phyloP scores from a whole-genome alignment of 2,888 invertebrate species.

The Hermaeophaga mercurialis region DNA sequence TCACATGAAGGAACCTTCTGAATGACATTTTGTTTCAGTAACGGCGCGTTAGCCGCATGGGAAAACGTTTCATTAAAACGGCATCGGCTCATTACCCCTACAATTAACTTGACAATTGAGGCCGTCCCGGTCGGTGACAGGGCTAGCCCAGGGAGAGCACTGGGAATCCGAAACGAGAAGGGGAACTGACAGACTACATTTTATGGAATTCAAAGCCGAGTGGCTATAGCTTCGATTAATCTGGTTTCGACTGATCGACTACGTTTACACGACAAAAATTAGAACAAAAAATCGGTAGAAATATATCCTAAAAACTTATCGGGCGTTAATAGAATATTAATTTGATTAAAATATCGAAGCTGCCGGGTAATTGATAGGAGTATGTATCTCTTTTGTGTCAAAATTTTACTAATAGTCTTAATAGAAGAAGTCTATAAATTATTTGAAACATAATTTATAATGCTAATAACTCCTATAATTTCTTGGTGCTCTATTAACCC shows the following conservation, averaged over 20 bases:
- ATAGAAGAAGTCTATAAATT: too few relatives aligned
- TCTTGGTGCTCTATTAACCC: too few relatives aligned
- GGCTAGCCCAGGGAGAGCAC: background rate
- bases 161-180: background rate
- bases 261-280: background rate
- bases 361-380: too few relatives aligned
- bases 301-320: too few relatives aligned
- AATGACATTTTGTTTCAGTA: conserved; percentile 11
- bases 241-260: background rate
- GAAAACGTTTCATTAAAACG: conserved; percentile 44
- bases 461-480: too few relatives aligned
- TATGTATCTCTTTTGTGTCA: too few relatives aligned
- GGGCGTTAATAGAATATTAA: too few relatives aligned
- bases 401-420: too few relatives aligned
- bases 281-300: too few relatives aligned
- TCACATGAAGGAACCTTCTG: background rate
- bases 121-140: conserved; percentile 18
- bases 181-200: background rate
- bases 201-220: background rate
- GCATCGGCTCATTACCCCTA: conserved; percentile 43
- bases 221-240: background rate
- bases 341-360: too few relatives aligned
- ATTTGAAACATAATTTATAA: too few relatives aligned
- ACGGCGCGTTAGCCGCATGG: conserved; percentile 31
- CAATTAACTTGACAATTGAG: conserved; percentile 43